Conservation (phyloP, 2,888 invertebrate species). For the Chymomyza amoena region DNA sequence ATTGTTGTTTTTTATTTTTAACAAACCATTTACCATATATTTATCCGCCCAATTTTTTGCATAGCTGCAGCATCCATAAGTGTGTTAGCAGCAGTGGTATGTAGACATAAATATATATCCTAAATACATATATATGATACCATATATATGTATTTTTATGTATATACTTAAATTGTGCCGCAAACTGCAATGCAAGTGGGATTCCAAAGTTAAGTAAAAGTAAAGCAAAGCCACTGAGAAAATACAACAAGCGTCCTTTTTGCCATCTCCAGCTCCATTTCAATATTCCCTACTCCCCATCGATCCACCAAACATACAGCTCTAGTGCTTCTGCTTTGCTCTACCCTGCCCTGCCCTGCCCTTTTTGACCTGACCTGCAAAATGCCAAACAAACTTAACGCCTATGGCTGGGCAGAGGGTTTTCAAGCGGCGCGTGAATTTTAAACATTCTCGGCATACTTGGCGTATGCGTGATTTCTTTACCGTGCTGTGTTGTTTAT, state of each 20-base stretch:
- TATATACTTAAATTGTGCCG: neutral
- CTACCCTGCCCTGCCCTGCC: neutral
- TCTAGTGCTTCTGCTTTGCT: too few species aligned
- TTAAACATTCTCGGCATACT: neutral
- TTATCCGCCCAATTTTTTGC: neutral
- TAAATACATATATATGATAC: too few species aligned
- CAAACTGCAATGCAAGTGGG: neutral
- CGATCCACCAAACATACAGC: too few species aligned
- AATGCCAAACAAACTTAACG: neutral
- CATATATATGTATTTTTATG: neutral
- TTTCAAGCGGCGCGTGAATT: neutral
- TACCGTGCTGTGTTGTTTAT: neutral
- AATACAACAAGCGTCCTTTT: neutral
- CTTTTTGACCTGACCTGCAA: neutral
- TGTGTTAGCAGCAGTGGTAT: too few species aligned
- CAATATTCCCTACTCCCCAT: neutral
- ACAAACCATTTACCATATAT: neutral
- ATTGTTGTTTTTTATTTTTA: neutral
- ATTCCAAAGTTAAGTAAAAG: neutral
- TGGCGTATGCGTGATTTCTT: constrained; percentile 31
- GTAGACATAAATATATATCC: too few species aligned
- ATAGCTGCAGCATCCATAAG: neutral
- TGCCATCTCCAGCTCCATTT: neutral
- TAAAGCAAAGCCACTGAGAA: neutral
- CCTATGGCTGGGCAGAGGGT: neutral